Base-by-base conservation (phyloP, 2,797 vertebrate genomes). In the Sphenodon punctatus region DNA sequence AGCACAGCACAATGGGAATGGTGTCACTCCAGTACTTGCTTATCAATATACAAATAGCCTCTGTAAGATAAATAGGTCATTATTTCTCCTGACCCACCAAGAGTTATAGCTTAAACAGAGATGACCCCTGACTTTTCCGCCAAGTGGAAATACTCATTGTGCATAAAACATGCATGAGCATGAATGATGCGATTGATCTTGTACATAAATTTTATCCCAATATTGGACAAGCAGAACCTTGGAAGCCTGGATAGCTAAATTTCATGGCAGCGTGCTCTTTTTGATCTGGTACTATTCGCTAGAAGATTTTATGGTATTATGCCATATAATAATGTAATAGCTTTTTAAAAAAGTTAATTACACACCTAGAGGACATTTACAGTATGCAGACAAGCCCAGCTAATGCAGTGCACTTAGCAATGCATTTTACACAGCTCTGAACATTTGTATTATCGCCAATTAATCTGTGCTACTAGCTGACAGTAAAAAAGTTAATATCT, bases 181-280 rank as follows among this genome's bases (percentile, higher is more conserved):
- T 34, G 82, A 63, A 14, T 49, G n/a, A 38, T 67, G 65, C 16
- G 78, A 85, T 75, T 75, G 4, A 80, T 4, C 22, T 55, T 2
- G 1, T 85, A 76, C 27, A 49, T 11, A 69, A 55, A 65, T 84
- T 87, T 88, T 83, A 49, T 65, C 84, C 68, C 69, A 51, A 82
- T 3, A 9, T n/a, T 58, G 43, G 87, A 46, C 8, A 68, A 73
- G 27, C 4, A 76, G 11, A 87, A 46, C 32, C 17, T 80, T 74
- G 66, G 16, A 72, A 79, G 42, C 69, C 67, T 87, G 84, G 73
- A 79, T 51, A 70, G 51, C 65, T 86, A 63, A 61, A 78, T 65
- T 67, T 78, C 70, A 78, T 38, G 87, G 7, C 41, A 56, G 32
- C 8, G 0, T 75, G 11, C 12, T 87, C 41, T 83, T 67, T 41